Base-by-base conservation (phyloP, 2,888 invertebrate genomes). In the Coremacera marginata region DNA sequence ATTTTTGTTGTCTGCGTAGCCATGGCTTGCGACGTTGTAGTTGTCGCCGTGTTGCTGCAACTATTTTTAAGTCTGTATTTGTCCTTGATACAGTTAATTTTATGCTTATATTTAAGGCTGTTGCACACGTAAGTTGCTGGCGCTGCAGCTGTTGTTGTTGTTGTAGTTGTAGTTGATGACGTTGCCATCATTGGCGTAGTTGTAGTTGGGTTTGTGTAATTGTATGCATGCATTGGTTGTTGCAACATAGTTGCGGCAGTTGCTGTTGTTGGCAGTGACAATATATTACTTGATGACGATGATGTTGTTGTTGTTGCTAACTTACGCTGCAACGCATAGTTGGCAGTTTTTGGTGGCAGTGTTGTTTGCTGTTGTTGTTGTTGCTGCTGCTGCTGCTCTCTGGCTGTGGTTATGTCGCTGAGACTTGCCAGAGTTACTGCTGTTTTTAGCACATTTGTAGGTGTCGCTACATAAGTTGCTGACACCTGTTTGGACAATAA, bases 401-500 rank as follows among this genome's bases (percentile, higher is more conserved):
- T 82, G 22, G 86, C 86, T 31, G 86, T 83, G n/a, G 87, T 83
- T 77, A 87, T 87, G 79, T 87, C 87, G 81, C 87, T 85, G 70
- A 87, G 80, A 75, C 80, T 83, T 80, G 88, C 85, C 82, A 86
- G 79, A 77, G 86, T 87, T 78, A 86, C 87, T 62, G 87, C 87
- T 76, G 87, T 85, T 82, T 88, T 87, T 22, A 87, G 82, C 74
- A 85, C 86, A 81, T 86, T 77, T 76, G 82, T 78, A 77, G 84
- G 79, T 49, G 83, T 74, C 79, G 84, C 72, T 60, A 81, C 67
- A 37, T 74, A 74, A 79, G 82, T 19, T 70, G 82, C 25, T 70
- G 81, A 82, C 70, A 57, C 83, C 79, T 81, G 85, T 82, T 89
- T 88, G 79, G 89, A 87, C 86, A 89, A 86, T 83, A 89, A 84